Evolutionary conservation across 2,113 vertebrate genomes (phyloP).

Genomic region (Bubalus kerabau): DNA sequence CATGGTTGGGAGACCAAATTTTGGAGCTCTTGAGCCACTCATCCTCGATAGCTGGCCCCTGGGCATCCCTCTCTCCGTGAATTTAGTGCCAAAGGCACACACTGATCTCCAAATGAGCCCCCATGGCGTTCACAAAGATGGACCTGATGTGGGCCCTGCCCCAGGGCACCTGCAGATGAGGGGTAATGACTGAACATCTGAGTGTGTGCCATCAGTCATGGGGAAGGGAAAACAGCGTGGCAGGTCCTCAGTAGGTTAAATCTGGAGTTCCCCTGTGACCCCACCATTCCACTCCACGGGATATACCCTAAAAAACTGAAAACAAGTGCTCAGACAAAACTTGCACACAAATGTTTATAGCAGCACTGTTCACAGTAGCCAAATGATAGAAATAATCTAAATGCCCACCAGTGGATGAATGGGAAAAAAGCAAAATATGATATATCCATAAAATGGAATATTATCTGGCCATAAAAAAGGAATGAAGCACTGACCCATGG

Average conservation of each 20-base stretch:
- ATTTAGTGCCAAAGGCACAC: neutral
- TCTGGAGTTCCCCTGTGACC: neutral
- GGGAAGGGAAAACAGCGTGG: no score
- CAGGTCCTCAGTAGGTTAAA: neutral
- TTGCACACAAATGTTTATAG: neutral
- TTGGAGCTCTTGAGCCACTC: neutral
- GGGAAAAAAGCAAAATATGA: neutral
- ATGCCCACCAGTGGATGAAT: neutral
- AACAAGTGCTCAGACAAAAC: neutral
- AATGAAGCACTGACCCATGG: neutral
- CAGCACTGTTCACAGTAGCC: neutral
- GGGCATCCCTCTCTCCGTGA: neutral
- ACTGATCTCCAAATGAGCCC: neutral
- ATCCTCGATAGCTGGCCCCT: neutral
- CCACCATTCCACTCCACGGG: neutral
- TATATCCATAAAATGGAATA: neutral
- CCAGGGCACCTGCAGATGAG: neutral
- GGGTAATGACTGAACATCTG: neutral
- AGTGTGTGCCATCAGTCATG: rapidly evolving
- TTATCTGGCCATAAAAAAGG: neutral
- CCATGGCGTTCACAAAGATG: neutral
- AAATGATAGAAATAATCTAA: neutral
- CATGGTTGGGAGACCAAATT: neutral
- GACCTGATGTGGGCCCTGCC: neutral
- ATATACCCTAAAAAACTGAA: neutral